Evolutionary conservation across 2,888 invertebrate genomes (phyloP).

Genomic region (Cheilosia scutellata): DNA sequence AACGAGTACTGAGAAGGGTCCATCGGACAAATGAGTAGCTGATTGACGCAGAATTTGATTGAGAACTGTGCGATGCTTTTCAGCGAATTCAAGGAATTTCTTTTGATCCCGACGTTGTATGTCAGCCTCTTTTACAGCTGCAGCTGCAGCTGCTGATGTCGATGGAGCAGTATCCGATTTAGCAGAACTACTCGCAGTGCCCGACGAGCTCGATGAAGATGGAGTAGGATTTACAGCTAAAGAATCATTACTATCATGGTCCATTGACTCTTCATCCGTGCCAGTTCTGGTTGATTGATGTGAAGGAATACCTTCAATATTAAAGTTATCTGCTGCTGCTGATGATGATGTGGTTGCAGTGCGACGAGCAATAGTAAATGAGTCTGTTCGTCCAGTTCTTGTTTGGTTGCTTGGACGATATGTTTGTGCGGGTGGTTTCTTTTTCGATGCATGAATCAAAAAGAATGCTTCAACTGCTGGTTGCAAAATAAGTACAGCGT

Average conservation of each 20-base stretch:
- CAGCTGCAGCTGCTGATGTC: constrained; percentile 63
- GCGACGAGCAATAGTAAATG: constrained; percentile 26
- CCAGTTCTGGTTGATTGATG: neutral
- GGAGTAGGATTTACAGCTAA: constrained; percentile 21
- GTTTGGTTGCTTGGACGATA: constrained; percentile 72
- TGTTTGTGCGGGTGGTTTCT: constrained; percentile 75
- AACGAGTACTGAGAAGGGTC: constrained; percentile 94
- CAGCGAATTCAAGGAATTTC: constrained; percentile 90
- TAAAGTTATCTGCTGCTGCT: constrained; percentile 45
- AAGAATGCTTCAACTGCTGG: constrained; percentile 96
- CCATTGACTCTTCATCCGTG: constrained; percentile 12
- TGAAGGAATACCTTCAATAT: constrained; percentile 15
- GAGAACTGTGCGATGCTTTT: constrained; percentile 93
- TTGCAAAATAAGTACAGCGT: constrained; percentile 93
- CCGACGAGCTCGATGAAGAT: constrained; percentile 51
- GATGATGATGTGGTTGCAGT: constrained; percentile 7
- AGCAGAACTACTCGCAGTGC: constrained; percentile 6
- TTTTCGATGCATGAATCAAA: constrained; percentile 91
- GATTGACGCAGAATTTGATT: constrained; percentile 95
- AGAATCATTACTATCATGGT: constrained; percentile 29
- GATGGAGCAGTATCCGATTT: constrained; percentile 83
- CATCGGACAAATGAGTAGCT: constrained; percentile 91
- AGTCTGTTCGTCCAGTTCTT: constrained; percentile 77
- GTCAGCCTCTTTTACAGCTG: constrained; percentile 77
- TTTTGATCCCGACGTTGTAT: constrained; percentile 86